Base-by-base conservation (phyloP, 2,888 invertebrate species). In the Heliconius ethilla region DNA sequence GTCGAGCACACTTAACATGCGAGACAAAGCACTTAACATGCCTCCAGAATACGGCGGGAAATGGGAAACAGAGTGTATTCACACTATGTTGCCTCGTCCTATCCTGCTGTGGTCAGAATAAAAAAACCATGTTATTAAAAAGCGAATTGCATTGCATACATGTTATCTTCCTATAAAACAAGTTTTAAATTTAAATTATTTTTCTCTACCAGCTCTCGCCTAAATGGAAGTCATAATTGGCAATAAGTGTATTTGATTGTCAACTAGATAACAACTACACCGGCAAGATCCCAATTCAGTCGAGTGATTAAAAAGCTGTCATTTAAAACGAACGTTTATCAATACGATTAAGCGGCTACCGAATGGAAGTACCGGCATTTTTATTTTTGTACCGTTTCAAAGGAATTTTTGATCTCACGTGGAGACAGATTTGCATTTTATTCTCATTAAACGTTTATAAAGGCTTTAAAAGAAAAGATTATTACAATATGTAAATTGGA, bases 401-500 rank as follows among this genome's bases (percentile, higher is more conserved):
- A 76, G 55, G 45, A 72, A 74, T 67, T 74, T 78, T 77, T 79
- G 70, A 66, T 78, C 69, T 78, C 75, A 78, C 70, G 51, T 75
- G 75, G 70, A 62, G 66, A 67, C 40, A 59, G 51, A 79, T 81
- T 80, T 79, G 75, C 81, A 82, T 81, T 76, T 78, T 79, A 79
- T 78, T 78, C 75, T 79, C 76, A 81, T 80, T 81, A 80, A 79
- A 76, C 76, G 67, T 65, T 74, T 70, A 75, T 66, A 76, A 67
- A 62, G 18, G 63, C 27, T 76, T 75, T 18, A 81, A 78, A 77
- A 77, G 69, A 72, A 75, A 78, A 78, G 77, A 70, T 78, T 77
- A 77, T 79, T 79, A 78, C 73, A 59, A 77, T 75, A 81, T 81
- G 82, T 69, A 78, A 80, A 80, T 80, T 66, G 63, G 74, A 63